These are phyloP conservation scores for Anoncus sp. DNA, from an alignment of 2,888 invertebrate species.

Conservation along the genomic window DNA sequence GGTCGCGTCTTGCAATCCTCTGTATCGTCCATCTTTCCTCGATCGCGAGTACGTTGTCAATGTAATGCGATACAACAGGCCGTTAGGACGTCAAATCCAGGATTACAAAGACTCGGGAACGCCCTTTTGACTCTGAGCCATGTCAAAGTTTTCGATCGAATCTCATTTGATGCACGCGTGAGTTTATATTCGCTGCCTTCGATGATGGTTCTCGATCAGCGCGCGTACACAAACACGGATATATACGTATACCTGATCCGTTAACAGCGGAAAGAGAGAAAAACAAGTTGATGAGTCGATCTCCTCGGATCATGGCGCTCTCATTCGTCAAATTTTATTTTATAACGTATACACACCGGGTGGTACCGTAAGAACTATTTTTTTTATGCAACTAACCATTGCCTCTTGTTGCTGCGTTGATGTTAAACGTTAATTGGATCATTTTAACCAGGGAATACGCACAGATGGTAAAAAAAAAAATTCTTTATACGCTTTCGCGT, in stretches of 20 bases:
- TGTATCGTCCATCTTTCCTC: constrained; percentile 18
- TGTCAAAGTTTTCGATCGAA: constrained; percentile 48
- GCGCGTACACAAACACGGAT: too few species aligned
- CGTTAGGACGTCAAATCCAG: neutral
- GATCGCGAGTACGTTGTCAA: constrained; percentile 33
- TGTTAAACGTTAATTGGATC: too few species aligned
- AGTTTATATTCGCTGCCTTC: constrained; percentile 32
- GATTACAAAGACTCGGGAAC: neutral
- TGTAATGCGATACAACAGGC: neutral
- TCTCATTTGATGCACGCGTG: constrained; percentile 47
- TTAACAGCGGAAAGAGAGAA: neutral
- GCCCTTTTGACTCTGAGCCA: neutral
- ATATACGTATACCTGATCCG: neutral
- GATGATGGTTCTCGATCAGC: constrained; percentile 14
- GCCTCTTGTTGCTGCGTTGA: too few species aligned
- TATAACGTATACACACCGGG: neutral
- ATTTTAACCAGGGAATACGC: neutral
- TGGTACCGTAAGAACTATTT: too few species aligned
- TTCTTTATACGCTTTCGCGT: neutral
- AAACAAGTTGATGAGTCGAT: constrained; percentile 19
- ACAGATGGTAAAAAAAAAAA: neutral
- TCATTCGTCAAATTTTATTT: constrained; percentile 25
- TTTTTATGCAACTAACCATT: too few species aligned
- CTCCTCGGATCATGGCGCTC: constrained; percentile 17
- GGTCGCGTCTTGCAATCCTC: neutral